Evolutionary conservation across 2,113 vertebrate species (phyloP), one percentile per base, ranked within the genome.

Genomic region (Sterna hirundo): DNA sequence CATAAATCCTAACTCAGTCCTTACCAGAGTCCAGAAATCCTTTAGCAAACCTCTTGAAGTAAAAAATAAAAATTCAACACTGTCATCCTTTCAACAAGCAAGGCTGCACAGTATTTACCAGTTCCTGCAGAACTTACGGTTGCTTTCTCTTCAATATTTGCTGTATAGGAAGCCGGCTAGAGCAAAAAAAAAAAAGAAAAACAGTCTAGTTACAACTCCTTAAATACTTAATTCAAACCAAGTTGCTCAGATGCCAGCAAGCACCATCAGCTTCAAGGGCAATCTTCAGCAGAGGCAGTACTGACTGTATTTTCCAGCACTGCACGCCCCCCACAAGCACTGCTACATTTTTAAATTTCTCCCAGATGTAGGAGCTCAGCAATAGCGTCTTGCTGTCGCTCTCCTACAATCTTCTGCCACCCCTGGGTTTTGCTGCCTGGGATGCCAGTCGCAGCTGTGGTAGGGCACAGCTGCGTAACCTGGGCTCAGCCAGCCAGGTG

Each of bases 341-440:
- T 20, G 36, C 34, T 16, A 25, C 38, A 9, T 21, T 2, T 13
- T 61, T 62, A n/a, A 11, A 16, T 29, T 40, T 19, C 25, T 62
- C 30, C 9, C 17, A 26, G 34, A 40, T 6, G 29, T 4, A 69
- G n/a, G 14, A 49, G 30, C 27, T 44, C 71, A 72, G 32, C 6
- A 54, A 16, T 0, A 36, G 30, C 6, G 18, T 34, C 55, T 58
- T 0, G 0, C 29, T 30, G 10, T 25, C 9, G 22, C 13, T 34
- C 11, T 72, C 19, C 30, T 10, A 5, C 7, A 30, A 9, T 11
- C 13, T 42, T 66, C 27, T 78, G 6, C 25, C 47, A 72, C 5
- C 11, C 16, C 4, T 38, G n/a, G 23, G 10, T 27, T 66, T 38
- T 51, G 16, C 27, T 40, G 32, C 15, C 40, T 40, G 6, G 15